phyloP scores from a whole-genome alignment of 2,113 vertebrate species.

The Tylochromis polylepis region DNA sequence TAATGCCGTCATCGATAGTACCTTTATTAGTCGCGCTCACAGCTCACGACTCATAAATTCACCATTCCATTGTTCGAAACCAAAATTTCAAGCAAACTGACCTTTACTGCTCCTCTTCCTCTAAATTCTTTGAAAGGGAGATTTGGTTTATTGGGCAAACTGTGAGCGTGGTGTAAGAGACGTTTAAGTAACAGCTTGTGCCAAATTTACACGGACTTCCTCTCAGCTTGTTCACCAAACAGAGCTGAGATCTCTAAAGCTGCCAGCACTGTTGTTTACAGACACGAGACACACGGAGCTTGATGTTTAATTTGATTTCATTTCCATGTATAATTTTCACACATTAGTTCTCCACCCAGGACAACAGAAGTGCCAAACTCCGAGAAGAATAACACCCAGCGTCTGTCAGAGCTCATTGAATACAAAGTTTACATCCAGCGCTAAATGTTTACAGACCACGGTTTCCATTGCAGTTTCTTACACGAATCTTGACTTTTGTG shows the following conservation, averaged over 20 bases:
- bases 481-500: slow-evolving; percentile 14
- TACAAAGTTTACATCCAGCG: slow-evolving; percentile 64
- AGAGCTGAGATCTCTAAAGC: slow-evolving; percentile 23
- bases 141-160: neutral
- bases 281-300: neutral
- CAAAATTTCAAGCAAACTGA: slow-evolving; percentile 23
- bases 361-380: slow-evolving; percentile 65
- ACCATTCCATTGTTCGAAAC: neutral
- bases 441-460: slow-evolving; percentile 70
- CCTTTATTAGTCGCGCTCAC: neutral
- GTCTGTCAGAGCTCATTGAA: slow-evolving; percentile 4
- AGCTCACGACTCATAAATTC: neutral
- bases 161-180: neutral
- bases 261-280: slow-evolving; percentile 63
- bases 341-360: neutral
- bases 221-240: slow-evolving; percentile 33
- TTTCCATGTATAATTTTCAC: slow-evolving; percentile 12
- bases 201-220: slow-evolving; percentile 30
- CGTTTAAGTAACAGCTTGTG: slow-evolving; percentile 15
- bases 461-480: slow-evolving; percentile 13
- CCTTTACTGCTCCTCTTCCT: slow-evolving; percentile 23
- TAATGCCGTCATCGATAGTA: neutral
- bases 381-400: neutral
- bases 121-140: neutral
- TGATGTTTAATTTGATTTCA: neutral